Evolutionary conservation across 1,140 invertebrate species (phyloP), one percentile per base, ranked within the genome.

Genomic region (Drosophila suzukii): DNA sequence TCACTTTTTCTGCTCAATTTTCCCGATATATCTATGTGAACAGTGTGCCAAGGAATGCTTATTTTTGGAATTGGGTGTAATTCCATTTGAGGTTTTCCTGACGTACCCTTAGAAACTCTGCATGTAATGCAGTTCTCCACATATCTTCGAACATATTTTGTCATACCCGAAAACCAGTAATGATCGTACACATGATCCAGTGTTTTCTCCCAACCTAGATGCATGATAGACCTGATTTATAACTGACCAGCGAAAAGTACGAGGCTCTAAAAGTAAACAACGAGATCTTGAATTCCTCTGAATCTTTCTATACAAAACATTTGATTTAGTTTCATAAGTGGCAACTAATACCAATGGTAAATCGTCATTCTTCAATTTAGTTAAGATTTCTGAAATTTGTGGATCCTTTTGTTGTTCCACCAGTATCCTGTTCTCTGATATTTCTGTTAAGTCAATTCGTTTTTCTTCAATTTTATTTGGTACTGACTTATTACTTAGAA

Each of bases 51-150:
- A 51, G 32, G 32, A 41, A 41, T 41, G 39, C 39, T 38, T 17
- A 53, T 15, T 30, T 36, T 53, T 15, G 50, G 32, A 38, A 53
- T 20, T 53, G 32, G 32, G 17, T 38, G 50, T 15, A 53, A 20
- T 36, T 53, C 32, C n/a, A 53, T 36, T 53, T 53, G 5, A 12
- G 11, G 32, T 53, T 53, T 53, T 15, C 32, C 50, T 53, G 50
- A 47, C 7, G 20, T 24, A 24, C 17, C 11, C 20, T 47, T 47
- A 6, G 11, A n/a, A 20, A 46, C 8, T 46, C 20, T 46, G 11
- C 43, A 44, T 44, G 43, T 44, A 20, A 20, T 20, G 43, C 44
- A 46, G 17, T 12, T 46, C 17, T 46, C 41, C 15, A 44, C 41
- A 44, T 17, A 44, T 44, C 8, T 44, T 44, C 15, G 41, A 36